Conservation (phyloP, 2,888 invertebrate genomes). For the Leucophenga maculata region DNA sequence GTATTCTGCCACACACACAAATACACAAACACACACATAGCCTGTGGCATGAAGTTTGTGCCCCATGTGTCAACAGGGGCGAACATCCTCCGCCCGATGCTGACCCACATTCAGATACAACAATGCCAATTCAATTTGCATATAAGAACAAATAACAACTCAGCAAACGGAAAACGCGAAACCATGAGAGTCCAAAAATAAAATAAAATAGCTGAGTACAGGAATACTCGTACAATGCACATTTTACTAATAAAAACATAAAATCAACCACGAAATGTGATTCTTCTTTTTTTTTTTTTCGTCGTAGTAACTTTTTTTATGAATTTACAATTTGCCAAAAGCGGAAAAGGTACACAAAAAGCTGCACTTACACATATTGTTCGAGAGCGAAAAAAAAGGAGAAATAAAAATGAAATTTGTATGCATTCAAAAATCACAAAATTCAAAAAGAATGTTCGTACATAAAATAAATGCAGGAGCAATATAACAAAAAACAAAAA, state of each 20-base stretch:
- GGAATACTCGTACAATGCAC: slow-evolving; percentile 42
- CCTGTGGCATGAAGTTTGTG: too few relatives aligned
- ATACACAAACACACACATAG: background rate
- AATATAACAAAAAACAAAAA: slow-evolving; percentile 37
- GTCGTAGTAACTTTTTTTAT: slow-evolving; percentile 45
- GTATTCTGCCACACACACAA: background rate
- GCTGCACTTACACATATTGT: background rate
- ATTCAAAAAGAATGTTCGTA: slow-evolving; percentile 9
- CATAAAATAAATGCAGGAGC: background rate
- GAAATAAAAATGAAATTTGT: slow-evolving; percentile 43
- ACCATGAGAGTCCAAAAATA: slow-evolving; percentile 21
- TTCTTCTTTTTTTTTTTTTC: slow-evolving; percentile 7
- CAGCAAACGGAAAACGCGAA: slow-evolving; percentile 1
- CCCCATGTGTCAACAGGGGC: background rate
- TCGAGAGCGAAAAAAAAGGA: slow-evolving; percentile 5
- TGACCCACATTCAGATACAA: slow-evolving; percentile 19
- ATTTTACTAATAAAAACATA: slow-evolving; percentile 51
- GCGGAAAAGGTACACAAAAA: slow-evolving; percentile 28
- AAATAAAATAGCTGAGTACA: background rate
- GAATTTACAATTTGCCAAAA: slow-evolving; percentile 54
- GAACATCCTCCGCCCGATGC: background rate
- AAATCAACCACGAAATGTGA: slow-evolving; percentile 32
- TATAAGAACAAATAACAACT: slow-evolving; percentile 49
- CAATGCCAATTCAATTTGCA: slow-evolving; percentile 61
- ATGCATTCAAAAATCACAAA: slow-evolving; percentile 33